Percentiles rank a stretch among this genome's conserved stretches.
phyloP scores from a whole-genome alignment of 2,797 vertebrate genomes.

The Dendrocincla tyrannina region DNA sequence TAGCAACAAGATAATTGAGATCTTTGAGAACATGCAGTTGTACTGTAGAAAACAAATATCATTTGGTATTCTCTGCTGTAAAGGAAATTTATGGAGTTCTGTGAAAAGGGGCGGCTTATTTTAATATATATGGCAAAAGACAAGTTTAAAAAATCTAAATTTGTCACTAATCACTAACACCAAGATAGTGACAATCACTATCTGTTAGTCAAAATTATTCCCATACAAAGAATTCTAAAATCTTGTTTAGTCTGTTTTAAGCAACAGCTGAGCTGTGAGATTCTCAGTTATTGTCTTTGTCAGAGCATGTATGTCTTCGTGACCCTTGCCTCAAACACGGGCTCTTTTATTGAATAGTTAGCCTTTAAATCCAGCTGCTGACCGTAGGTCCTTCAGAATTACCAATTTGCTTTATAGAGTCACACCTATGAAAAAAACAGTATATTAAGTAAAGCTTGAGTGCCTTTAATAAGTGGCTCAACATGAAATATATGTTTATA shows the following conservation, averaged over 20 bases:
- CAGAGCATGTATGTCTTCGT: background rate
- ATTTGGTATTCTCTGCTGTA: background rate
- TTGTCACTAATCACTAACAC: constrained; percentile 7
- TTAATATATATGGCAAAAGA: constrained; percentile 7
- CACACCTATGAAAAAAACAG: background rate
- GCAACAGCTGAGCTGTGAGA: background rate
- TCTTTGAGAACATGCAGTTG: constrained; percentile 25
- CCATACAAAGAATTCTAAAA: constrained; percentile 1
- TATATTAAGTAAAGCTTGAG: background rate
- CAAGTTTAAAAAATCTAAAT: background rate
- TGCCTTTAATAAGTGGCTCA: background rate
- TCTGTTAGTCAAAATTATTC: background rate
- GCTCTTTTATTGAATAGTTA: background rate
- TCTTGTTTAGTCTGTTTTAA: constrained; percentile 40
- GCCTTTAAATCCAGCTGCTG: background rate
- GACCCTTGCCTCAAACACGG: background rate
- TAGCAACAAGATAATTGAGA: background rate
- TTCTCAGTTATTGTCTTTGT: background rate
- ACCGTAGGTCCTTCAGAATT: background rate
- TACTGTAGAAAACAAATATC: background rate
- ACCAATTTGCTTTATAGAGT: background rate
- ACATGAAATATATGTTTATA: background rate
- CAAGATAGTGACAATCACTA: too few relatives aligned
- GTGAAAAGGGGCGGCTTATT: constrained; percentile 35
- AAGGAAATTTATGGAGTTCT: constrained; percentile 7